phyloP scores from a whole-genome alignment of 1,140 invertebrate genomes.

The Drosophila burlai region DNA sequence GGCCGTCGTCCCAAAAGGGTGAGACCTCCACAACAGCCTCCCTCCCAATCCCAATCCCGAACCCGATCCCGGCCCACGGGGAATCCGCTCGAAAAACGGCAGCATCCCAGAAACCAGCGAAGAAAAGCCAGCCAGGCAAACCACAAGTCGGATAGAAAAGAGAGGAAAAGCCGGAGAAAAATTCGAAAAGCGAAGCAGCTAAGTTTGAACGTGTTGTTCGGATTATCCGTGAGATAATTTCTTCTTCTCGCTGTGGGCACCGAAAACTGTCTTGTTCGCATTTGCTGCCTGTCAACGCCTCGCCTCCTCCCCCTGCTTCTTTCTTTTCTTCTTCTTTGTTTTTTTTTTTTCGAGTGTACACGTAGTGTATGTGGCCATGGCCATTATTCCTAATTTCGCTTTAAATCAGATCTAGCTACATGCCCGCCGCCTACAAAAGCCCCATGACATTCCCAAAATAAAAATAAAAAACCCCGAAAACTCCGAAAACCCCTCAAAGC shows the following conservation, averaged over 20 bases:
- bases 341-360: conserved; percentile 8
- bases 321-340: no score
- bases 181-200: conserved; percentile 7
- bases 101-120: conserved; percentile 25
- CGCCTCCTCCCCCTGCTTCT: background rate
- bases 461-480: background rate
- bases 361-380: conserved; percentile 68
- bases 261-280: conserved; percentile 76
- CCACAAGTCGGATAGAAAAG: conserved; percentile 28
- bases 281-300: conserved; percentile 82
- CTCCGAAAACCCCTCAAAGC: conserved; percentile 1
- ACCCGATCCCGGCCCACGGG: conserved; percentile 17
- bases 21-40: conserved; percentile 59
- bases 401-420: conserved; percentile 82
- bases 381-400: conserved; percentile 84
- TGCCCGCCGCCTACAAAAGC: conserved; percentile 35
- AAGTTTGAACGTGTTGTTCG: conserved; percentile 78
- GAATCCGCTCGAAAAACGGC: conserved; percentile 53
- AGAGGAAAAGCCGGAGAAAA: conserved; percentile 11
- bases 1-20: conserved; percentile 68
- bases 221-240: conserved; percentile 84
- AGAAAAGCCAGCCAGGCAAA: conserved; percentile 24
- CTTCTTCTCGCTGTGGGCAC: conserved; percentile 57
- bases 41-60: background rate
- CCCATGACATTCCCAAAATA: conserved; percentile 53